Percentiles rank a stretch among this genome's conserved stretches.
Conservation (phyloP, 2,797 vertebrate genomes). For the Monodelphis domestica region DNA sequence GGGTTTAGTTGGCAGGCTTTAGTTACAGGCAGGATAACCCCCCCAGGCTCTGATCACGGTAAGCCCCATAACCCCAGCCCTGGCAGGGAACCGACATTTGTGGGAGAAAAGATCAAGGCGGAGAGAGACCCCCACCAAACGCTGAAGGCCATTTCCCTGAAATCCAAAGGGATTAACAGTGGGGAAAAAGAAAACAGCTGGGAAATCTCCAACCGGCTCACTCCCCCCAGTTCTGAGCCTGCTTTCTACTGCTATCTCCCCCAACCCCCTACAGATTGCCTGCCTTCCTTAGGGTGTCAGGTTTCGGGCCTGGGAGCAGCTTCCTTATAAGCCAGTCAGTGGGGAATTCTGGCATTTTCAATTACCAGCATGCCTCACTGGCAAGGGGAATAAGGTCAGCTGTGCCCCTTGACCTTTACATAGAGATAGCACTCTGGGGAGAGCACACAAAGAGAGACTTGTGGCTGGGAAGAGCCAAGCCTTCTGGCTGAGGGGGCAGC, state of each 20-base stretch:
- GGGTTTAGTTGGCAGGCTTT: conserved; percentile 75
- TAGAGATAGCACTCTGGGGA: conserved; percentile 76
- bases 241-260: conserved; percentile 57
- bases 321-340: conserved; percentile 75
- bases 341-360: conserved; percentile 87
- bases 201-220: conserved; percentile 55
- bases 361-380: conserved; percentile 78
- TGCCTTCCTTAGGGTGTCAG: conserved; percentile 78
- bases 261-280: conserved; percentile 69
- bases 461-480: conserved; percentile 55
- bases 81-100: conserved; percentile 82
- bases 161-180: conserved; percentile 74
- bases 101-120: conserved; percentile 79
- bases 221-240: neutral
- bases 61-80: conserved; percentile 81
- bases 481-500: neutral
- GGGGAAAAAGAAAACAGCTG: conserved; percentile 83
- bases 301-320: conserved; percentile 71
- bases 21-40: conserved; percentile 80
- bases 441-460: conserved; percentile 69
- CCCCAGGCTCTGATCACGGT: conserved; percentile 82
- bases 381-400: conserved; percentile 77
- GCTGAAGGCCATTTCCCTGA: conserved; percentile 73
- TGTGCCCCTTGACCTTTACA: conserved; percentile 76
- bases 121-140: conserved; percentile 62